Evolutionary conservation across 2,888 invertebrate genomes (phyloP), one percentile per base, ranked within the genome.

Genomic region (Busseola fusca): DNA sequence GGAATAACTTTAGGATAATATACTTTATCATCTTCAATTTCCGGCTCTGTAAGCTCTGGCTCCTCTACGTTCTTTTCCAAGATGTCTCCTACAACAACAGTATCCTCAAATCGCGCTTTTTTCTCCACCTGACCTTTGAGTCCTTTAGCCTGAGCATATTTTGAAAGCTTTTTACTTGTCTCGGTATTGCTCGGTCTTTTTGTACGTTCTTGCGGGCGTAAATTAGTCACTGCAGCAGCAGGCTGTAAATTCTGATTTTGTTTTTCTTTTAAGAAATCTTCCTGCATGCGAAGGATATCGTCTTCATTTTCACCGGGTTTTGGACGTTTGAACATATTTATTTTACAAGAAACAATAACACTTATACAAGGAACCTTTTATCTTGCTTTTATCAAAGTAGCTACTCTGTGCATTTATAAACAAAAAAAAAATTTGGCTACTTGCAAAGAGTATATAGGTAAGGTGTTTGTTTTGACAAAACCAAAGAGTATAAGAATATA

Each of bases 211-310:
- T 90, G 89, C n/a, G 85, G 87, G 3, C 92, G 91, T 80, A 95
- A 81, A 91, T 96, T 94, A 74, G 96, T 92, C 21, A 97, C 95
- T 87, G 96, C 96, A 0, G 97, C 97, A 0, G 97, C 96, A 4
- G 97, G 96, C 74, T 96, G 94, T 67, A 96, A 91, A 63, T 93
- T 93, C 40, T 96, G 94, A 82, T 96, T 96, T 74, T 96, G 95
- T 76, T 96, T 96, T 80, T 97, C 95, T 56, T 90, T 93, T 30
- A 97, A 89, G 88, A 97, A 98, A 80, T 97, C 97, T 84, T 97
- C 96, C 89, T 98, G 98, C 96, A 97, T 96, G 72, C 96, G 96
- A 30, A 98, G 93, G 52, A 98, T 95, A 87, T 98, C 98, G 25
- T 97, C 97, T 84, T 98, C 98, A 57, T 96, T 96, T 89, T 98